A percentile compares a stretch with the other conserved stretches of the same genome.
phyloP scores from a whole-genome alignment of 2,113 vertebrate species.

The Actenoides hombroni region DNA sequence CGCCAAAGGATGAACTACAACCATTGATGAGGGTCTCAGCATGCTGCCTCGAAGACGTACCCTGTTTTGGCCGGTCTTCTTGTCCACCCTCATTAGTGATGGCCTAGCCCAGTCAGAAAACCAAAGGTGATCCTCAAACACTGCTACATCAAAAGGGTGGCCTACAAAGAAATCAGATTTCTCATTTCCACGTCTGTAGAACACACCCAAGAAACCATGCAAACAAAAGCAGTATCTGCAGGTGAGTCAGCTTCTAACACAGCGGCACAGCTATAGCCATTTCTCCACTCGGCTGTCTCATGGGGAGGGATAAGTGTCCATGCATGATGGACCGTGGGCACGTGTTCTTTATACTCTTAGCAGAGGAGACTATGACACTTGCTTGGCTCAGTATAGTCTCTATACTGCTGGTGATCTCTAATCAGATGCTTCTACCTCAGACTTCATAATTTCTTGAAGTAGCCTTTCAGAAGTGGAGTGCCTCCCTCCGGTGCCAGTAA shows the following conservation, averaged over 20 bases:
- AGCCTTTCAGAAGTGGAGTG: background rate
- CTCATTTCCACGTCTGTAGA: background rate
- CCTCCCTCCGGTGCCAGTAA: background rate
- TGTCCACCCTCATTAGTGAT: constrained; percentile 83
- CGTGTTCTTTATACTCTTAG: background rate
- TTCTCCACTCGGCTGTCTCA: background rate
- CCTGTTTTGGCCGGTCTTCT: constrained; percentile 81
- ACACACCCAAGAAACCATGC: background rate
- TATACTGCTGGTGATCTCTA: background rate
- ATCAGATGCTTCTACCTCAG: background rate
- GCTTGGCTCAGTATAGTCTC: background rate
- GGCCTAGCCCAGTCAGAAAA: constrained; percentile 83
- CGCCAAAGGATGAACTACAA: constrained; percentile 87
- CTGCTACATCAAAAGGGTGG: constrained; percentile 81
- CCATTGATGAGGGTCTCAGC: constrained; percentile 85
- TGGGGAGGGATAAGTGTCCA: accelerated
- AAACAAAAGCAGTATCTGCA: background rate
- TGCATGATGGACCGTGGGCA: accelerated
- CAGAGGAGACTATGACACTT: background rate
- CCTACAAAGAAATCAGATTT: constrained; percentile 70
- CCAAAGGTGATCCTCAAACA: constrained; percentile 92
- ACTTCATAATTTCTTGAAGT: background rate
- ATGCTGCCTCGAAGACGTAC: constrained; percentile 80
- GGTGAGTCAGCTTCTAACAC: background rate
- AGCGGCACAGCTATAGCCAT: background rate